Base-by-base conservation (phyloP, 2,113 vertebrate species). In the Catharus fuscescens region DNA sequence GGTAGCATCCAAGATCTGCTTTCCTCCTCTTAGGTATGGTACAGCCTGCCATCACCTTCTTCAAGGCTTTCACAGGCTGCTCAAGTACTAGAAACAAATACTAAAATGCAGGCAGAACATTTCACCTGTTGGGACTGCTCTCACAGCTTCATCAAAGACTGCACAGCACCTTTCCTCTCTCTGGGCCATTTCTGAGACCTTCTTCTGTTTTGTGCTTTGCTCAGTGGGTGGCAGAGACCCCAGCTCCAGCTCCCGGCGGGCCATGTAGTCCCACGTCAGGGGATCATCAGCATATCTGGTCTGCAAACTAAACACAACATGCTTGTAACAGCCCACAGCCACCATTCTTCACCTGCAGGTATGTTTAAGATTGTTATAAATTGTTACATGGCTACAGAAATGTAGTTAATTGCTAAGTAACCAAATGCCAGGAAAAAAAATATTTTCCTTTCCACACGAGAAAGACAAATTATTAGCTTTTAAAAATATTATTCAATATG, bases 221-320 rank as follows among this genome's bases (percentile, higher is more conserved):
- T 98, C 98, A 76, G 78, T 14, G n/a, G 96, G 52, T 26, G 90
- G 89, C 90, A 12, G 95, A 29, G 53, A 91, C 31, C 91, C 82
- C 6, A 98, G 95, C 65, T 98, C 98, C 95, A 99, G 97, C 97
- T 99, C 99, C 83, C 96, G 97, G 52, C 98, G 98, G 10, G 99
- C 99, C 98, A 99, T 97, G 91, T 98, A 99, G 95, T 99, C 98
- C 99, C 99, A 99, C 0, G 97, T 99, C 65, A 98, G 52, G 67
- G 98, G 98, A 85, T 99, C 98, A 14, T 98, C 97, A 4, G 98
- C 96, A 74, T 98, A 98, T 17, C 96, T 96, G 18, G 56, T 71
- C 98, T 99, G 98, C 90, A 99, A 97, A 82, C 99, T 99, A 60
- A 93, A 78, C 94, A 89, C 26, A 89, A 3, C 72, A 1, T 17